These are phyloP conservation scores for Megalurothrips usitatus DNA, from an alignment of 2,888 invertebrate species.

Conservation along the genomic window DNA sequence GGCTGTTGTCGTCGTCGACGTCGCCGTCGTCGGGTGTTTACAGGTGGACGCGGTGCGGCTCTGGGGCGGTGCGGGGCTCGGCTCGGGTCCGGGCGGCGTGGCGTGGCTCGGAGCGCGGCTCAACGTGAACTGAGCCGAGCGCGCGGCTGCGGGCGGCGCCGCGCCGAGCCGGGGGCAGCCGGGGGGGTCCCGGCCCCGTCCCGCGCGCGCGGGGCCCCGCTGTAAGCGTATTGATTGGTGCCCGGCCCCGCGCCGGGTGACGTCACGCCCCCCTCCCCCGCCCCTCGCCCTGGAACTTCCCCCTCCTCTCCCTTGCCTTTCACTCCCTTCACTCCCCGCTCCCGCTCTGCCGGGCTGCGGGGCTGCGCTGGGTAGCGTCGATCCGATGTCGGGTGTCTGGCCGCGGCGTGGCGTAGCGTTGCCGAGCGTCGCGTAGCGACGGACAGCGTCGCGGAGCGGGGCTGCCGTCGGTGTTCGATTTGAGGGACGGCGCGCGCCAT, in stretches of 20 bases:
- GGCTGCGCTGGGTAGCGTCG: slow-evolving; percentile 41
- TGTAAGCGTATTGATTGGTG: slow-evolving; percentile 12
- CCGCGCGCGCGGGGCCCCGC: background rate
- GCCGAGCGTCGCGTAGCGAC: slow-evolving; percentile 41
- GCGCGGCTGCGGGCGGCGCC: slow-evolving; percentile 13
- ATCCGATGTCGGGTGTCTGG: no score
- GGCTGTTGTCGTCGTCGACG: background rate
- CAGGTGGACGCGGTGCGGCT: background rate
- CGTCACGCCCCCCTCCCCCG: slow-evolving; percentile 42
- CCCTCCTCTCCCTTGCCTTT: slow-evolving; percentile 37
- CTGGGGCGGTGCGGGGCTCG: background rate
- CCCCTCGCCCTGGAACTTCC: slow-evolving; percentile 41
- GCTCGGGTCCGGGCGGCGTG: background rate
- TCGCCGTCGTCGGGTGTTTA: background rate
- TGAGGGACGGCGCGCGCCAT: slow-evolving; percentile 43
- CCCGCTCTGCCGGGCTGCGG: slow-evolving; percentile 43
- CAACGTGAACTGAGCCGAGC: slow-evolving; percentile 7
- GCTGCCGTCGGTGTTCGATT: slow-evolving; percentile 46
- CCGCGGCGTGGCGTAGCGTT: slow-evolving; percentile 44
- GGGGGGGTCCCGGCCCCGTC: no score
- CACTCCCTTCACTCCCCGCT: background rate
- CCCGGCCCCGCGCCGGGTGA: slow-evolving; percentile 30
- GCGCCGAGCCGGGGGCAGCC: background rate
- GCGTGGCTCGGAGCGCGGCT: background rate
- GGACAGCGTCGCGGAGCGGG: slow-evolving; percentile 38